Evolutionary conservation across 2,888 invertebrate genomes (phyloP).

Genomic region (Noctua janthina): DNA sequence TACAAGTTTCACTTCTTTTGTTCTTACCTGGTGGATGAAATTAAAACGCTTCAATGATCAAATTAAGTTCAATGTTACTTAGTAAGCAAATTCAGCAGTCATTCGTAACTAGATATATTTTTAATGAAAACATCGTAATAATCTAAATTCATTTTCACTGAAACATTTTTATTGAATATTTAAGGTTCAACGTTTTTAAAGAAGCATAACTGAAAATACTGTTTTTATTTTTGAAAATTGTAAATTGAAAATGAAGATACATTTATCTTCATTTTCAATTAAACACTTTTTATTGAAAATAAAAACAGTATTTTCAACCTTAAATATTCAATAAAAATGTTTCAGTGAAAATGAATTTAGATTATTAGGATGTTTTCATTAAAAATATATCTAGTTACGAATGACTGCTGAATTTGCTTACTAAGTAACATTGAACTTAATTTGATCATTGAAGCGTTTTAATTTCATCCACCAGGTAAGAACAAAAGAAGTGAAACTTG

Average conservation of each 20-base stretch:
- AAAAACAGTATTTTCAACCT: neutral
- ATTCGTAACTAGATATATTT: neutral
- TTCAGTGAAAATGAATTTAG: too few relatives aligned
- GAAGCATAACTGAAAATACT: too few relatives aligned
- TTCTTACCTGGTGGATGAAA: neutral
- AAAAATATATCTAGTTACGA: neutral
- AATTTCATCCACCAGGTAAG: neutral
- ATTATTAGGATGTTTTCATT: too few relatives aligned
- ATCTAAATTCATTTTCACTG: too few relatives aligned
- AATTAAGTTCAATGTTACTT: neutral
- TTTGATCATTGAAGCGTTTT: neutral
- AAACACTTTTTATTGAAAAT: neutral
- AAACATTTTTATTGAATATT: too few relatives aligned
- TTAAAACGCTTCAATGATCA: neutral
- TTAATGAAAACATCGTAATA: too few relatives aligned
- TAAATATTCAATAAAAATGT: too few relatives aligned
- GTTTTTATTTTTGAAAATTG: neutral
- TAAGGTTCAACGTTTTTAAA: too few relatives aligned
- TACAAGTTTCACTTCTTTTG: conserved; percentile 9
- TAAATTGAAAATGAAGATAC: too few relatives aligned
- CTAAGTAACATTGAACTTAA: neutral
- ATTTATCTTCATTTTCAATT: too few relatives aligned
- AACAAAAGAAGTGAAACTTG: conserved; percentile 12
- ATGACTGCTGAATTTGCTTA: neutral
- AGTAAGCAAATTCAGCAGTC: neutral